Percentiles rank a stretch among this genome's conserved stretches.
Evolutionary conservation across 2,113 vertebrate species (phyloP).

Genomic region (Callochromis pleurospilus): DNA sequence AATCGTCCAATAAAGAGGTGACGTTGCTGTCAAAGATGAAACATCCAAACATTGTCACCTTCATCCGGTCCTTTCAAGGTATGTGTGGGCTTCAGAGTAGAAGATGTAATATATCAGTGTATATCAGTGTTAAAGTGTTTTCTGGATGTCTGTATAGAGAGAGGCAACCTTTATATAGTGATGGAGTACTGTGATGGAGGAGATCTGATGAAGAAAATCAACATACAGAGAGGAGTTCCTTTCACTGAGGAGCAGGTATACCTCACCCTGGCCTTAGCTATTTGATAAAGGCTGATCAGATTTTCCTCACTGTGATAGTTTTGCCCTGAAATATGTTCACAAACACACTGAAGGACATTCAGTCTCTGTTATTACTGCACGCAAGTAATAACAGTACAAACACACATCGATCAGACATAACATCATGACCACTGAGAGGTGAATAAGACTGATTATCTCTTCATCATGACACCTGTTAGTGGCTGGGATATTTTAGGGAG

Average conservation of each 20-base stretch:
- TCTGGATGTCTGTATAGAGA: conserved; percentile 68
- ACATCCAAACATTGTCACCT: conserved; percentile 88
- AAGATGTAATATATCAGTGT: not conserved
- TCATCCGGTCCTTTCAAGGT: conserved; percentile 84
- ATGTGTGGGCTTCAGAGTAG: not conserved
- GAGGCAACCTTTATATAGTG: conserved; percentile 79
- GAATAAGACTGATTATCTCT: not conserved
- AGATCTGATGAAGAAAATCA: conserved; percentile 85
- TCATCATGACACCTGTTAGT: not conserved
- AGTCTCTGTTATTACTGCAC: not conserved
- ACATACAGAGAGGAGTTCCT: conserved; percentile 75
- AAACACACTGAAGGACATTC: not conserved
- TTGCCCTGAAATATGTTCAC: not conserved
- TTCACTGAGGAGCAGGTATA: conserved; percentile 86
- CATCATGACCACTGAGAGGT: not conserved
- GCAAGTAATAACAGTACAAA: not conserved
- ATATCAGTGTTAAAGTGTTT: conserved; percentile 28
- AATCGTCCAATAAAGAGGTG: conserved; percentile 83
- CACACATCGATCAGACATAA: not conserved
- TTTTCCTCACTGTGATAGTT: not conserved
- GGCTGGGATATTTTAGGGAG: not conserved
- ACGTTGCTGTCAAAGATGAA: conserved; percentile 84
- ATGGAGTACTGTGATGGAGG: conserved; percentile 95
- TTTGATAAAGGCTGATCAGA: not conserved
- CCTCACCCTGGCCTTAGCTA: not conserved